Evolutionary conservation across 2,888 invertebrate genomes (phyloP).

Genomic region (Tridacna gigas): DNA sequence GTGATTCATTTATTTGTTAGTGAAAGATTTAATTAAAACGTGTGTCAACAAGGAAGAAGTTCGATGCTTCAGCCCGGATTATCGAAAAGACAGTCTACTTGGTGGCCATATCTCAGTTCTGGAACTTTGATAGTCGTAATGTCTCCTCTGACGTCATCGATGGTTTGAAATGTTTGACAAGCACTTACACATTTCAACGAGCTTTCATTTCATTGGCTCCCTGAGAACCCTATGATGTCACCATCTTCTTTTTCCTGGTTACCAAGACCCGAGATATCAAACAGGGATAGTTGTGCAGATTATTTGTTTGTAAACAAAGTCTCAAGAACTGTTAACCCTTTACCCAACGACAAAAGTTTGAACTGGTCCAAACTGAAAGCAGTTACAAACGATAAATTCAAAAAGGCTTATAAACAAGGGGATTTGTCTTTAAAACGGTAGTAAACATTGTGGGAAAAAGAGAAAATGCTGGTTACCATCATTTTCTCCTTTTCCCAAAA

Average conservation of each 20-base stretch:
- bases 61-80: too few relatives aligned
- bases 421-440: too few relatives aligned
- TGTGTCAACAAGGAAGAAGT: too few relatives aligned
- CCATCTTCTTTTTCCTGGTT: conserved; percentile 1
- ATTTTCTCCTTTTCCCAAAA: too few relatives aligned
- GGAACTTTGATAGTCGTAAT: conserved; percentile 3
- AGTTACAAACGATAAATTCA: not conserved
- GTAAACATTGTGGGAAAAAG: too few relatives aligned
- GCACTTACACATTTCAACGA: conserved; percentile 6
- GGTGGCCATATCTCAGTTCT: too few relatives aligned
- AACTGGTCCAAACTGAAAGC: not conserved
- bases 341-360: not conserved
- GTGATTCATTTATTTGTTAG: too few relatives aligned
- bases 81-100: too few relatives aligned
- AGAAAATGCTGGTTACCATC: not conserved
- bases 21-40: too few relatives aligned
- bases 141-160: conserved; percentile 2
- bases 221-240: not conserved
- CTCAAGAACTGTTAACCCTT: not conserved
- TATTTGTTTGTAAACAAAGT: conserved; percentile 12
- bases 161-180: conserved; percentile 9
- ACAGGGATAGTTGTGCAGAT: not conserved
- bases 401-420: too few relatives aligned
- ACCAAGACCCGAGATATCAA: not conserved
- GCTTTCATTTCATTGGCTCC: conserved; percentile 10